Evolutionary conservation across 2,888 invertebrate species (phyloP), one percentile per base, ranked within the genome.

Genomic region (Caradrina kadenii): DNA sequence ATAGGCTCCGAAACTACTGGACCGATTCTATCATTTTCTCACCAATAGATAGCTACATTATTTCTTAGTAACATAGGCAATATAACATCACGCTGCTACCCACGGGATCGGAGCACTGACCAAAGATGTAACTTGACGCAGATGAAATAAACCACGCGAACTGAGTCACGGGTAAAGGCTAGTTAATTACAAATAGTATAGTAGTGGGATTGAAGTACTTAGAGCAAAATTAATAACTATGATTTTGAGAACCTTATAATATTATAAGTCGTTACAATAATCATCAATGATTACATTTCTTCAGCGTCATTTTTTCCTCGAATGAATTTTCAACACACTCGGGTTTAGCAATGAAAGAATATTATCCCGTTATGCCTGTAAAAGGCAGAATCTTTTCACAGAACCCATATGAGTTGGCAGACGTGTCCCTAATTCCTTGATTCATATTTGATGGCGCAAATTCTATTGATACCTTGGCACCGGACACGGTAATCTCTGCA

Each of bases 371-470:
- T 48, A 76, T 56, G 60, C 48, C 35, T 56, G 21, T 49, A 31
- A 61, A 42, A 56, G 55, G 17, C 11, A 6, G 10, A 76, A 49
- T 55, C 60, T 56, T 49, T 60, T 62, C 56, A 77, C 45, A 71
- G 48, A 52, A 53, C 56, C 52, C 35, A 53, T 58, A 19, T 61
- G 42, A 48, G 50, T 4, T 7, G 61, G 50, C 48, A 53, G 56
- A 77, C 53, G 65, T 77, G 53, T 6, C 45, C 75, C 8, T 65
- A 39, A 62, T 74, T 56, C 59, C 10, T 11, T 22, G 39, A 76
- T 54, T 69, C 61, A 65, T 61, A 65, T 61, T 56, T 61, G 64
- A 76, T 61, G 56, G 60, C 50, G 45, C 56, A 76, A 52, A 64
- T 26, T 59, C 58, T 73, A 59, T 54, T 54, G 66, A 73, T 64